Base-by-base conservation (phyloP, 2,113 vertebrate species). In the Rhipidura dahli region DNA sequence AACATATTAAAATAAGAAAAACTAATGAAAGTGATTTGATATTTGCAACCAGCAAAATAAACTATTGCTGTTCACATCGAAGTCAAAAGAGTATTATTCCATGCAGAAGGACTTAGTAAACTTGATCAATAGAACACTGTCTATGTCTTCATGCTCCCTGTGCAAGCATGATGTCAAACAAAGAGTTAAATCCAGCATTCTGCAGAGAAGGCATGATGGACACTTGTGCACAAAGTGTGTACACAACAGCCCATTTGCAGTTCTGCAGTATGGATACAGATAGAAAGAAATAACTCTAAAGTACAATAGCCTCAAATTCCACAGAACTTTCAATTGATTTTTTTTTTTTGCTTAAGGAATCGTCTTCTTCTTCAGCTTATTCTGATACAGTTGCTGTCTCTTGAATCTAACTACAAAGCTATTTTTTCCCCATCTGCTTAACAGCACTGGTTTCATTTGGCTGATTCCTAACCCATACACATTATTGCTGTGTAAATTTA, bases 151-250 rank as follows among this genome's bases (percentile, higher is more conserved):
- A 77, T 17, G 64, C 7, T 93, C 40, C 30, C 26, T 31, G 3
- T 59, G 33, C 18, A 73, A 63, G 37, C 37, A n/a, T 65, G 30
- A 56, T 5, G 51, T 59, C 63, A 79, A 83, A 45, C 27, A 56
- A 93, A 95, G 83, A 80, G 96, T 96, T 96, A 93, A 95, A 90
- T 33, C 8, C 42, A 65, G 37, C 7, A 11, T 20, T 90, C 60
- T 78, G 28, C 42, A 86, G 26, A 71, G 63, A 87, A 50, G 7
- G 23, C 28, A 6, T 3, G 27, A 93, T 3, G 28, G 85, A 83
- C 53, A 64, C 17, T 3, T 19, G 39, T n/a, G 44, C 64, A 83
- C n/a, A 49, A 81, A 60, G 19, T 6, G 6, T 15, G 21, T 3
- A 30, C 0, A 2, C 1, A 4, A 37, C 49, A 42, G 42, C 13